A percentile compares a stretch with the other conserved stretches of the same genome.
These are phyloP conservation scores for Sepiola atlantica DNA, from an alignment of 2,888 invertebrate genomes.

Conservation along the genomic window DNA sequence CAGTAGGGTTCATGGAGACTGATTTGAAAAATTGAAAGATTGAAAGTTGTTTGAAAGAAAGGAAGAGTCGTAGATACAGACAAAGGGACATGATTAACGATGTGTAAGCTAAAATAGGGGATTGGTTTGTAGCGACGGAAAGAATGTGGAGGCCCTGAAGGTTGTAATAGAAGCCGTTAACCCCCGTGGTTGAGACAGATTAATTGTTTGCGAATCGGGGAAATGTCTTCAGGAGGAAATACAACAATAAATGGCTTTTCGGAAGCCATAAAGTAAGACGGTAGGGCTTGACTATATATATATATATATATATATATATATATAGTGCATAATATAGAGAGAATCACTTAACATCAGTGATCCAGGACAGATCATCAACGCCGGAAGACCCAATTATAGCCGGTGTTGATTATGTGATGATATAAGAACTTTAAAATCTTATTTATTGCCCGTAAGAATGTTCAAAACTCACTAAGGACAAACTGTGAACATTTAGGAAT, in stretches of 20 bases:
- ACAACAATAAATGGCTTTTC: conserved; percentile 9
- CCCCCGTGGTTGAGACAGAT: not conserved
- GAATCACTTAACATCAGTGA: no score
- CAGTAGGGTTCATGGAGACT: not conserved
- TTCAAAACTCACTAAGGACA: no score
- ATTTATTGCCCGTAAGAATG: no score
- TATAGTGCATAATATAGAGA: not conserved
- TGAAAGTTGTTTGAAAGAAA: conserved; percentile 32
- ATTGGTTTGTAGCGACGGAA: not conserved
- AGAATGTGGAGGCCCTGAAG: not conserved
- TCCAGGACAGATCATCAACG: no score
- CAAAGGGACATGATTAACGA: not conserved
- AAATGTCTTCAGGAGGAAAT: not conserved
- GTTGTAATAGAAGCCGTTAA: conserved; percentile 13
- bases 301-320: not conserved
- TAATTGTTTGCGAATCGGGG: not conserved
- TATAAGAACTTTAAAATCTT: no score
- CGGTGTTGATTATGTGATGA: no score
- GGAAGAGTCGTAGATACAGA: not conserved
- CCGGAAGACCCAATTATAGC: no score
- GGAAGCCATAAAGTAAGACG: not conserved
- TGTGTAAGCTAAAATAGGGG: not conserved
- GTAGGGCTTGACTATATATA: not conserved
- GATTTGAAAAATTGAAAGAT: conserved; percentile 21
- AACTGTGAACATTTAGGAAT: no score